Conservation (phyloP, 2,113 vertebrate species). For the rabbit (Oryctolagus cuniculus) region DNA sequence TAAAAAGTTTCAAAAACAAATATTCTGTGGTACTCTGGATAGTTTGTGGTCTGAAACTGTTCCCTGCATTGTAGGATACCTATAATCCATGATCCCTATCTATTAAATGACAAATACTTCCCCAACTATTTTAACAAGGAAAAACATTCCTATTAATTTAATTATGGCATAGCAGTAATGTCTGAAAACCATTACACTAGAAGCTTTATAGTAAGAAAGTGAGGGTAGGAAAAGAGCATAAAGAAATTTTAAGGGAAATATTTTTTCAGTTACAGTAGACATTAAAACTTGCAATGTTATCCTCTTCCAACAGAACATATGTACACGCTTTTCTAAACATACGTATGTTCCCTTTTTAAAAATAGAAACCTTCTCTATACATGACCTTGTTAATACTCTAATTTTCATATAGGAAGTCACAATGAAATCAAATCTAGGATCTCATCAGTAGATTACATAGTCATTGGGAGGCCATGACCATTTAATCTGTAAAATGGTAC, state of each 20-base stretch:
- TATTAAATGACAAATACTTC: not conserved
- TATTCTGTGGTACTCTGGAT: not conserved
- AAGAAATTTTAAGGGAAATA: not conserved
- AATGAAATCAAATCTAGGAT: not conserved
- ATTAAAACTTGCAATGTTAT: not conserved
- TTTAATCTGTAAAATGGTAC: not conserved
- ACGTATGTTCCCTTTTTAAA: not conserved
- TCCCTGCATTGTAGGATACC: not conserved
- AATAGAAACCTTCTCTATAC: not conserved
- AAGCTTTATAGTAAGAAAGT: not conserved
- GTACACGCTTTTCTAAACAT: not conserved
- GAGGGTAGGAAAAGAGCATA: not conserved
- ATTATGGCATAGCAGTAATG: not conserved
- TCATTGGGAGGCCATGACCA: not conserved
- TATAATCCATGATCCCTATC: not conserved
- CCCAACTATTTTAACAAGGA: not conserved
- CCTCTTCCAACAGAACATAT: not conserved
- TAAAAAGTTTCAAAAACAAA: too few species aligned
- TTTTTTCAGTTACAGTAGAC: slow-evolving; percentile 2
- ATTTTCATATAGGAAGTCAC: slow-evolving; percentile 27
- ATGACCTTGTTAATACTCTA: slow-evolving; percentile 45
- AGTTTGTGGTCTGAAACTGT: not conserved
- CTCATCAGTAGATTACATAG: not conserved
- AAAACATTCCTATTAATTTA: not conserved
- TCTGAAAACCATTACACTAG: not conserved